phyloP scores from a whole-genome alignment of 1,140 invertebrate genomes.

The Zaprionus vittiger region DNA sequence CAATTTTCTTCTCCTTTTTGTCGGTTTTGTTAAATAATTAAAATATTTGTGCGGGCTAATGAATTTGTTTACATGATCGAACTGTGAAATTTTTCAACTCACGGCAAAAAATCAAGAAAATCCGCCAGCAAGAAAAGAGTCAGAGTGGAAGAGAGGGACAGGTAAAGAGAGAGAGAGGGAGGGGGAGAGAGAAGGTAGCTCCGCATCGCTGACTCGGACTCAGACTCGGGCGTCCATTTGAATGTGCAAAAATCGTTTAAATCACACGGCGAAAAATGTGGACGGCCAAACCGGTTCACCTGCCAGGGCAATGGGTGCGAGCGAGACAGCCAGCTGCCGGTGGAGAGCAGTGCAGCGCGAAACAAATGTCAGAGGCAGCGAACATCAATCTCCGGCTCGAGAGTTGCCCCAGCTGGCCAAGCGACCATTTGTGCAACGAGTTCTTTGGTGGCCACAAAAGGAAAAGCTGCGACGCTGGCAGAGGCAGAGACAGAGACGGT shows the following conservation, averaged over 20 bases:
- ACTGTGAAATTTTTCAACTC: conserved; percentile 75
- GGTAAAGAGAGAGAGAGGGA: neutral
- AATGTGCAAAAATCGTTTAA: conserved; percentile 75
- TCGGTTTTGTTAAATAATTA: conserved; percentile 70
- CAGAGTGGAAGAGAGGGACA: neutral
- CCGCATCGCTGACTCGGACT: conserved; percentile 31
- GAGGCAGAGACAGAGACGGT: conserved; percentile 14
- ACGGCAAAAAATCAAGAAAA: conserved; percentile 67
- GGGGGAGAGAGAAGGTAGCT: neutral
- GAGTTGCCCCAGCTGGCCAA: conserved; percentile 37
- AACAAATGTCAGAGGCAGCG: conserved; percentile 81
- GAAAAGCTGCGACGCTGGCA: conserved; percentile 54
- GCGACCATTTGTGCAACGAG: conserved; percentile 66
- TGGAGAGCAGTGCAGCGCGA: conserved; percentile 60
- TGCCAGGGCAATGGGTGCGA: conserved; percentile 49
- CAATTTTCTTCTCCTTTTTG: neutral
- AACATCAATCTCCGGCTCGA: conserved; percentile 76
- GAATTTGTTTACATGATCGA: conserved; percentile 82
- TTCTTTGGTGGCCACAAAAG: conserved; percentile 82
- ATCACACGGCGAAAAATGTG: conserved; percentile 72
- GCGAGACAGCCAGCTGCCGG: conserved; percentile 38
- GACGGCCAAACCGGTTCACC: conserved; percentile 61
- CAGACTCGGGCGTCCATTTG: conserved; percentile 45
- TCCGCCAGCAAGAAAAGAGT: conserved; percentile 39
- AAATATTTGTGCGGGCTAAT: conserved; percentile 77